phyloP scores from a whole-genome alignment of 1,140 invertebrate genomes.

The Planococcus citri region DNA sequence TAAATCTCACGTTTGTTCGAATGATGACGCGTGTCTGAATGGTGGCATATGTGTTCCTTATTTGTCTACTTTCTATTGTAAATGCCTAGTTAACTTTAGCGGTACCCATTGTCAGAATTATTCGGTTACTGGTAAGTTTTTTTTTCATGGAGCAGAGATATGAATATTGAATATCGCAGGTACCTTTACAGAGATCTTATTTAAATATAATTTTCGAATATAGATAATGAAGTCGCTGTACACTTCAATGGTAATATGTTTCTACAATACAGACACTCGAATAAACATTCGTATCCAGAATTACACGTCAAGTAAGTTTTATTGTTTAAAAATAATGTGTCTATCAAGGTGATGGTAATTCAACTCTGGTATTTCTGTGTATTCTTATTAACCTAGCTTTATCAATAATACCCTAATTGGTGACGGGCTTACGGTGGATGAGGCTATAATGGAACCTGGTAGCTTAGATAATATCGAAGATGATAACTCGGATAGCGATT shows the following conservation, averaged over 20 bases:
- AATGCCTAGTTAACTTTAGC: background rate
- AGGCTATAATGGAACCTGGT: constrained; percentile 26
- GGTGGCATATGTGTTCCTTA: constrained; percentile 62
- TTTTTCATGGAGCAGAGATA: too few species aligned
- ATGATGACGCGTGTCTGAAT: constrained; percentile 54
- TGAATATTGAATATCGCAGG: too few species aligned
- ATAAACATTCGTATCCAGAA: constrained; percentile 20
- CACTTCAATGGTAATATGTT: constrained; percentile 25
- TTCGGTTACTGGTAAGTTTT: constrained; percentile 9
- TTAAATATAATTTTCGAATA: too few species aligned
- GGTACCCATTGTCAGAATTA: background rate
- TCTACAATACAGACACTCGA: constrained; percentile 22
- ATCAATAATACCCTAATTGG: constrained; percentile 24
- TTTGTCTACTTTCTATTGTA: constrained; percentile 52
- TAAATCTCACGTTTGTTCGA: constrained; percentile 54
- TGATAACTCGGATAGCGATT: constrained; percentile 30
- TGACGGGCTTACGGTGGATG: constrained; percentile 22
- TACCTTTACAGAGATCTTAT: too few species aligned
- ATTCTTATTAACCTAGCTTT: constrained; percentile 21
- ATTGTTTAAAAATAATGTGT: constrained; percentile 14
- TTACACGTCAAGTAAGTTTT: constrained; percentile 23
- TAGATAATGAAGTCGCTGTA: constrained; percentile 15
- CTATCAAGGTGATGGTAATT: background rate
- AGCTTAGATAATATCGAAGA: constrained; percentile 30
- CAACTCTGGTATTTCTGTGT: background rate